These are phyloP conservation scores for Macroramphosus scolopax DNA, from an alignment of 2,797 vertebrate genomes.

Conservation along the genomic window DNA sequence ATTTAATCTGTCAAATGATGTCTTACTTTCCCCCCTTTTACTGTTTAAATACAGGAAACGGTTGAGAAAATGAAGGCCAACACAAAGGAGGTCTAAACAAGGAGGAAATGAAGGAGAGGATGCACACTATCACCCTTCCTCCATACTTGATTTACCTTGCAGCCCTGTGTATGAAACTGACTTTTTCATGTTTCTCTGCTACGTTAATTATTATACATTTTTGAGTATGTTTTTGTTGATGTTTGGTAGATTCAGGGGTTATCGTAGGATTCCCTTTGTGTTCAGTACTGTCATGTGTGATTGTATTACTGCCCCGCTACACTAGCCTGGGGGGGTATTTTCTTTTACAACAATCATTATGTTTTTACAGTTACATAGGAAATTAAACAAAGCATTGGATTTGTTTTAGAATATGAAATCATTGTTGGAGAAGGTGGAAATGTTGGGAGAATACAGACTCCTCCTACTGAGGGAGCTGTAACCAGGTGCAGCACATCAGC, in stretches of 20 bases:
- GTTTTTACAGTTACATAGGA: conserved; percentile 55
- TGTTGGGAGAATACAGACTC: neutral
- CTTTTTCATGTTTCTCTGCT: conserved; percentile 64
- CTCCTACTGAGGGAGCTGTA: no score
- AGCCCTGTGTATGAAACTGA: conserved; percentile 66
- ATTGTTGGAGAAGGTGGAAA: conserved; percentile 33
- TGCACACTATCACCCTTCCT: conserved; percentile 50
- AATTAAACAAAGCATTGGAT: conserved; percentile 38
- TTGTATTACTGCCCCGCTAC: conserved; percentile 68
- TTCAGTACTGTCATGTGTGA: conserved; percentile 76
- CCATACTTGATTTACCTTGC: conserved; percentile 71
- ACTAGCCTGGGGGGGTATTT: conserved; percentile 54
- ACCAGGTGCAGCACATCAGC: no score
- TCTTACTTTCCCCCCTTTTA: no score
- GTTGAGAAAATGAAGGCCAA: conserved; percentile 89
- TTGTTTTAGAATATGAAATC: no score
- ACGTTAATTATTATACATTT: conserved; percentile 71
- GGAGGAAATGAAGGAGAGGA: conserved; percentile 54
- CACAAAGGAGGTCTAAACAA: conserved; percentile 88
- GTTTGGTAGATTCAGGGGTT: conserved; percentile 62
- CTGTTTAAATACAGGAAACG: conserved; percentile 89
- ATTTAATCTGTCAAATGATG: no score
- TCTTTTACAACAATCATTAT: conserved; percentile 64
- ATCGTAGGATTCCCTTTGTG: conserved; percentile 58
- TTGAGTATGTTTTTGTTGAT: conserved; percentile 63